Evolutionary conservation across 2,888 invertebrate species (phyloP).

Genomic region (Sympetrum striolatum): DNA sequence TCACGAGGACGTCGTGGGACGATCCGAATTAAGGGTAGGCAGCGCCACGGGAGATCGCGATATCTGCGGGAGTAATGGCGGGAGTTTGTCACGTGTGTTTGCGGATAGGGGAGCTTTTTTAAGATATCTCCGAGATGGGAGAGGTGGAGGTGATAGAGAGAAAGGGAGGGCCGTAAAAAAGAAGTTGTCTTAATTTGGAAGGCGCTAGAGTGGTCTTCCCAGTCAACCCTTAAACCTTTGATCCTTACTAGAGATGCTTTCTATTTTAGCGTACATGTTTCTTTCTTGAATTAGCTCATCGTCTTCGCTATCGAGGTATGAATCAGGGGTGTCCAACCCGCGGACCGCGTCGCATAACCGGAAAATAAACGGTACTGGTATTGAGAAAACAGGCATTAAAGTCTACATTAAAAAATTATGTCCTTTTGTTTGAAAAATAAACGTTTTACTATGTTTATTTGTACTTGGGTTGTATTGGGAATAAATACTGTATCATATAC

Average conservation of each 20-base stretch:
- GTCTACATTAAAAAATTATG: too few relatives aligned
- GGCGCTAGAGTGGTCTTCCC: not conserved
- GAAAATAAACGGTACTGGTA: too few relatives aligned
- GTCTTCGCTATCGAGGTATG: too few relatives aligned
- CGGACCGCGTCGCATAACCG: too few relatives aligned
- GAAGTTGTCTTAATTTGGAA: not conserved
- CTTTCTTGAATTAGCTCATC: too few relatives aligned
- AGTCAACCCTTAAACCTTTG: not conserved
- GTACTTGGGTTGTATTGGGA: too few relatives aligned
- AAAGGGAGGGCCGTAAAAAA: not conserved
- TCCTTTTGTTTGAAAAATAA: too few relatives aligned
- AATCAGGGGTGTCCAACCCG: too few relatives aligned
- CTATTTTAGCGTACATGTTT: too few relatives aligned
- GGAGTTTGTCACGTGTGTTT: slow-evolving; percentile 30
- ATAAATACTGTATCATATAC: too few relatives aligned
- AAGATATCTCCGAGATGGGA: not conserved
- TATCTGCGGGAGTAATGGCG: slow-evolving; percentile 21
- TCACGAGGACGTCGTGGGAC: slow-evolving; percentile 38
- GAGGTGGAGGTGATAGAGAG: not conserved
- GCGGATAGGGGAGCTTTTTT: not conserved
- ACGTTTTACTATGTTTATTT: too few relatives aligned
- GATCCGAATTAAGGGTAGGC: slow-evolving; percentile 23
- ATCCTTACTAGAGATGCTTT: not conserved
- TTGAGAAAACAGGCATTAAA: too few relatives aligned
- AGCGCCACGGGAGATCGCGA: slow-evolving; percentile 16